Conservation (phyloP, 2,888 invertebrate genomes). For the Formica aserva region DNA sequence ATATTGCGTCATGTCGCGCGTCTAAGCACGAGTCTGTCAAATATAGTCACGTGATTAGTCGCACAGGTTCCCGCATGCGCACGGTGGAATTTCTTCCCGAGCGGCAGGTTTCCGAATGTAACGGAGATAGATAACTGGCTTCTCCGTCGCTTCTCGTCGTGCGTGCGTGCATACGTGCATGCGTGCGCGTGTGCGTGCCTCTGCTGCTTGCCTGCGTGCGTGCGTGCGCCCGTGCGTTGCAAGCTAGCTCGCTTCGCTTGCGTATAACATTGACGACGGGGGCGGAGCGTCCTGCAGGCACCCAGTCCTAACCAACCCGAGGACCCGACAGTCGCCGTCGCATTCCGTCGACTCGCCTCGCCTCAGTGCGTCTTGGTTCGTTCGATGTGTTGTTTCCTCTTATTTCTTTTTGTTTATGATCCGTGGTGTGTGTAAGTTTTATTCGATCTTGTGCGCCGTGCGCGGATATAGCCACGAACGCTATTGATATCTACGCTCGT, state of each 20-base stretch:
- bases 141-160: not conserved
- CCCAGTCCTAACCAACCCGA: conserved; percentile 78
- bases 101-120: conserved; percentile 47
- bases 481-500: not conserved
- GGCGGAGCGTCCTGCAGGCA: conserved; percentile 76
- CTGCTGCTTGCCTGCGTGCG: not conserved
- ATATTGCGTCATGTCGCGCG: not conserved
- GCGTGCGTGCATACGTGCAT: not conserved
- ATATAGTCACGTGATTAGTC: not conserved
- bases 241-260: conserved; percentile 43
- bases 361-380: conserved; percentile 69
- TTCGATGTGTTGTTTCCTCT: conserved; percentile 62
- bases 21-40: not conserved
- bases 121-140: conserved; percentile 1
- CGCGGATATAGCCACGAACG: not conserved
- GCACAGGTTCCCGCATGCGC: not conserved
- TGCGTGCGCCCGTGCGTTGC: conserved; percentile 15
- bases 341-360: conserved; percentile 75
- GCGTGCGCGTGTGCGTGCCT: not conserved
- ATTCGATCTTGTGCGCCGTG: not conserved
- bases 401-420: conserved; percentile 31
- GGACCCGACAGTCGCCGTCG: conserved; percentile 69
- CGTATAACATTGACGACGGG: conserved; percentile 68
- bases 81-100: not conserved
- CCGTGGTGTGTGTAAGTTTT: conserved; percentile 15